Base-by-base conservation (phyloP, 2,113 vertebrate genomes). In the Vulpes lagopus region DNA sequence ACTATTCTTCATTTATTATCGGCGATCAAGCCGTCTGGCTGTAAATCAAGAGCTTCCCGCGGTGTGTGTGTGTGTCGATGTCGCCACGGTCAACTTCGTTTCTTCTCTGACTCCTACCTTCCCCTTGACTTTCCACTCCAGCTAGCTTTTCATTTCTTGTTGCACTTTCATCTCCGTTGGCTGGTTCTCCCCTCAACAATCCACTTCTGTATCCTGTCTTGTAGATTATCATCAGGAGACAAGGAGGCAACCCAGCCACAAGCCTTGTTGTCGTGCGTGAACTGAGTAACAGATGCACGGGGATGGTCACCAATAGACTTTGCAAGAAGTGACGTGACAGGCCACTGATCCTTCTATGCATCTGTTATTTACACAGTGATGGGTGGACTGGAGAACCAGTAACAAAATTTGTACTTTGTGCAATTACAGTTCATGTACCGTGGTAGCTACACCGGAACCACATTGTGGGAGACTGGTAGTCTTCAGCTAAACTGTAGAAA, bases 21-120 rank as follows among this genome's bases (percentile, higher is more conserved):
- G 0, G 0, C 0, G 25, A 0, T 3, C 1, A 2, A 2, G 32
- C 16, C 69, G 4, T 27, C 67, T 22, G 20, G 23, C 74, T 15
- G 4, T 9, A 0, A 1, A 0, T 14, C 6, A 1, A 1, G n/a
- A 57, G 55, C 10, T 0, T 25, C 69, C 49, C 17, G 1, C 1
- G 1, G 1, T 0, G 16, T 1, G 20, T 0, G 16, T 1, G 20
- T 8, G 25, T 0, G 3, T 3, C 57, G 3, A 0, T 32, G 1
- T 9, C 3, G 55, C 30, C 76, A 0, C 0, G 3, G 20, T 49
- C 69, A 0, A 30, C 85, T 64, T 53, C 11, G 0, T 35, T 0
- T 38, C 79, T 12, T 43, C 73, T 14, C 0, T 1, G 1, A 3
- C 11, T 38, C 35, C 43, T 12, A 1, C 30, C 0, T 30, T 2